Base-by-base conservation (phyloP, 2,888 invertebrate genomes). In the Urechis unicinctus region DNA sequence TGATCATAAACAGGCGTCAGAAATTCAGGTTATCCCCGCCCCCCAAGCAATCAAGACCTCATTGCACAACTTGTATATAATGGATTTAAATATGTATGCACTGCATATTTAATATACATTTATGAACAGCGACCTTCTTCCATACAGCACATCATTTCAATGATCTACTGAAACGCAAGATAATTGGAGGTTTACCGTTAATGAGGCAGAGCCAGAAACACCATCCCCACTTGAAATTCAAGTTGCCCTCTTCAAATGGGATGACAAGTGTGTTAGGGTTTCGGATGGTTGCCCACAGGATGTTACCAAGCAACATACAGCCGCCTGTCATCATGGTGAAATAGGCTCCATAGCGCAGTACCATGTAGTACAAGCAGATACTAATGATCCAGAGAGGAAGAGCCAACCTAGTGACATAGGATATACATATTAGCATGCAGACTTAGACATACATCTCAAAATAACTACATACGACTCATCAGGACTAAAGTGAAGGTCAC, bases 301-400 rank as follows among this genome's bases (percentile, higher is more conserved):
- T 66, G 70, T 82, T 82, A 5, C 81, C 80, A 6, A 75, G 63
- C n/a, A 84, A 55, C 67, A 84, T 80, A 17, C 81, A 71, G 30
- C 71, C 55, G 0, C 84, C 84, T 3, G 81, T 81, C 17, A 82
- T 54, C 3, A 75, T 75, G 36, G 82, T 68, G 59, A 80, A 80
- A 60, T 80, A 79, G 2, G 81, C 82, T 0, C 82, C 83, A 59
- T 83, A 82, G 4, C 79, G 73, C 21, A 83, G 77, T 31, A 83
- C 80, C 55, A 81, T 80, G 62, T 79, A 78, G 63, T 82, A 81
- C 47, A 84, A 71, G 53, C 84, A 78, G 61, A 82, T 80, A 1
- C 82, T 73, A 42, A 84, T 64, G 13, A 84, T 58, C 83, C 84
- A 85, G 45, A 81, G 74, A 2, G 82, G 80, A 58, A 84, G 82